Conservation (phyloP, 2,888 invertebrate genomes). For the Teleogryllus oceanicus region DNA sequence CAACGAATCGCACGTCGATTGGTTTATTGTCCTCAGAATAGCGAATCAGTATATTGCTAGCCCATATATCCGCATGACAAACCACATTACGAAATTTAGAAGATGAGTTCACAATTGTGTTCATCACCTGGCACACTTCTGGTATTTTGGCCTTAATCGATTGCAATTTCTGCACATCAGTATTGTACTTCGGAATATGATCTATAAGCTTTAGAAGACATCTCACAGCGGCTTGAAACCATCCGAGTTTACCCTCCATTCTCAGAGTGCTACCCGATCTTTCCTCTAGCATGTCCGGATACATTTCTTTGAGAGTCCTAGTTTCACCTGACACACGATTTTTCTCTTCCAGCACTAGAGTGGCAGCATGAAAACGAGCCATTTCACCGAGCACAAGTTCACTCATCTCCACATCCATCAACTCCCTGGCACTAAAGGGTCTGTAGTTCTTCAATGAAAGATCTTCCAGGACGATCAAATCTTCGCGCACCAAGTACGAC, state of each 20-base stretch:
- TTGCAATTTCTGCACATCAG: background rate
- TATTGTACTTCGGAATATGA: background rate
- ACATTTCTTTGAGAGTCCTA: background rate
- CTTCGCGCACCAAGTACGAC: background rate
- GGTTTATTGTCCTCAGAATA: background rate
- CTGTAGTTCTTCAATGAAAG: background rate
- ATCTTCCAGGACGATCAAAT: conserved; percentile 20
- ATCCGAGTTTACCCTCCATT: background rate
- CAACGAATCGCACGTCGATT: conserved; percentile 2
- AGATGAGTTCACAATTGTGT: background rate
- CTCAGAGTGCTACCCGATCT: background rate
- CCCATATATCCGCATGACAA: background rate
- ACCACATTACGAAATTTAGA: background rate
- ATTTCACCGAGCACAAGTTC: background rate
- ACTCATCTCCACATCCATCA: background rate
- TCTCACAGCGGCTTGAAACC: background rate
- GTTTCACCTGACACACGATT: background rate
- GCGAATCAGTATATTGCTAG: background rate
- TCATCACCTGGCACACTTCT: background rate
- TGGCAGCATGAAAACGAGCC: conserved; percentile 11
- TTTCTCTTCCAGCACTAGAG: background rate
- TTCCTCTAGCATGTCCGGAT: background rate
- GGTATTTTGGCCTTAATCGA: background rate
- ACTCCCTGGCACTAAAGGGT: background rate
- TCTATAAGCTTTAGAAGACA: background rate